A percentile compares a stretch with the other conserved stretches of the same genome.
phyloP scores from a whole-genome alignment of 2,888 invertebrate genomes.

The Maniola hyperantus region DNA sequence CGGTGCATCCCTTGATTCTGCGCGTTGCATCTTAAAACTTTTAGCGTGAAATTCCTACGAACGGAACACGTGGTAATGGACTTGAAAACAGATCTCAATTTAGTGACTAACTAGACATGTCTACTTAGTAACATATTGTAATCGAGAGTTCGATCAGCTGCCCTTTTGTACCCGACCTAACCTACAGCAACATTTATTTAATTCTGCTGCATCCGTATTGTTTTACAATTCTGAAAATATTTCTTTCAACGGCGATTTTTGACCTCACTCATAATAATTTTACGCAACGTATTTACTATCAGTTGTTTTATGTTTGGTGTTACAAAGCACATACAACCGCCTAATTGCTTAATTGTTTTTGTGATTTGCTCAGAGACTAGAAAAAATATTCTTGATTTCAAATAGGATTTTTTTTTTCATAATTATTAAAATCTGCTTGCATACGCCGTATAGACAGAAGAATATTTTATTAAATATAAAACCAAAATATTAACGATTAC shows the following conservation, averaged over 20 bases:
- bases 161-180: background rate
- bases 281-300: background rate
- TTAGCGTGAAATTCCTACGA: slow-evolving; percentile 42
- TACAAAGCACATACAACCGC: too few species aligned
- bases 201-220: background rate
- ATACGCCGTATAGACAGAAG: too few species aligned
- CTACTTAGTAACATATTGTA: background rate
- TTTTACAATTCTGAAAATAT: background rate
- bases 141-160: background rate
- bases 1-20: slow-evolving; percentile 54
- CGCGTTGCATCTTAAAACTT: slow-evolving; percentile 51
- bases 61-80: slow-evolving; percentile 34
- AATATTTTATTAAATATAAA: too few species aligned
- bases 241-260: background rate
- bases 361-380: too few species aligned
- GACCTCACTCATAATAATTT: background rate
- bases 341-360: too few species aligned
- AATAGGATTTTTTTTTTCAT: too few species aligned
- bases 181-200: background rate
- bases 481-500: too few species aligned
- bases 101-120: slow-evolving; percentile 18
- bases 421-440: too few species aligned
- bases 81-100: slow-evolving; percentile 39
- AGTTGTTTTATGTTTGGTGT: background rate
- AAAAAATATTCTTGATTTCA: too few species aligned